Base-by-base conservation (phyloP, 2,797 vertebrate species). In the Anguilla obscura region DNA sequence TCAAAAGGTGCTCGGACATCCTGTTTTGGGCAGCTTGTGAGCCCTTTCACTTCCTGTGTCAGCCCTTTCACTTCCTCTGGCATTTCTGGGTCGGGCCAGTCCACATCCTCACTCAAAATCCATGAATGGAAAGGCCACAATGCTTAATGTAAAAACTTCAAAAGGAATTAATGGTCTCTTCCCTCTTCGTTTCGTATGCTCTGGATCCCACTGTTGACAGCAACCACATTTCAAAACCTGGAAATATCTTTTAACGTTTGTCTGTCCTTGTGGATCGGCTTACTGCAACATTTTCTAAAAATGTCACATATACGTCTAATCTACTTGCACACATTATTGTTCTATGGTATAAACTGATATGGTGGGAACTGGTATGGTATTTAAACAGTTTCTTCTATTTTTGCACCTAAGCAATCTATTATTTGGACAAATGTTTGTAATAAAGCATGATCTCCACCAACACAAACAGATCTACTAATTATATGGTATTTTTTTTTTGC, bases 21-120 rank as follows among this genome's bases (percentile, higher is more conserved):
- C 94, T 95, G 94, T 95, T 95, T 96, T 93, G 96, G 96, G 95
- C 96, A 96, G 94, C 95, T 96, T 96, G 96, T 96, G 36, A 40
- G 36, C 36, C 36, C 36, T 40, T 40, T 40, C 36, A 40, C 36
- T 40, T 40, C 95, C 52, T 52, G 8, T 8, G 52, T 9, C 52
- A 95, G 93, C 95, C 94, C 95, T 96, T 95, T 96, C 95, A 16
- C 30, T 87, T 93, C 94, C 92, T 90, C 91, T 91, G 88, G 27
- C 30, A 40, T 52, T 84, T 89, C 86, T 30, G n/a, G 89, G 90
- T 92, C 88, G 40, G 91, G 79, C 79, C 79, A 82, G 79, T 82
- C 6, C 14, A 50, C 21, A 50, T 18, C 5, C 50, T 82, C 45
- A 9, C 79, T 82, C 79, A 50, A 92, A 89, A 50, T 4, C 82